Conservation (phyloP, 2,797 vertebrate genomes). For the Xiphorhynchus erythropygius region DNA sequence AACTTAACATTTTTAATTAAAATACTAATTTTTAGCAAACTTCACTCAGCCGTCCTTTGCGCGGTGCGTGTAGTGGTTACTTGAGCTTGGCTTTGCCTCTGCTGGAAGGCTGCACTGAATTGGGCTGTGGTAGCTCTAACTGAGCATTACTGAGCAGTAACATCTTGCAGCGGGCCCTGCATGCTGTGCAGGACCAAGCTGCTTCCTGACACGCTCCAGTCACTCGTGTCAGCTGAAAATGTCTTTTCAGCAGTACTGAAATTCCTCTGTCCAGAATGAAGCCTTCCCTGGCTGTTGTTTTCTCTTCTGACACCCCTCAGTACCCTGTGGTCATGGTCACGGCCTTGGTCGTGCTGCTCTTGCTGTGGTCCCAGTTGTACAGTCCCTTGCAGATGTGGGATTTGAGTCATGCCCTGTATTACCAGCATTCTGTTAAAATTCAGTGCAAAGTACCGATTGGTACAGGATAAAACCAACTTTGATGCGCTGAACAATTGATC, state of each 20-base stretch:
- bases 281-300: neutral
- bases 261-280: neutral
- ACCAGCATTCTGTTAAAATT: neutral
- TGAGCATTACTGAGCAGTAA: neutral
- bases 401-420: neutral
- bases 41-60: neutral
- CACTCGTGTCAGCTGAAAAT: neutral
- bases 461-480: rapidly evolving
- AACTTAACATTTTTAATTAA: neutral
- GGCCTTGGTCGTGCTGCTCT: neutral
- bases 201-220: constrained; percentile 1
- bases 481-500: neutral
- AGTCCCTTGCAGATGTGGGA: neutral
- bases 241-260: neutral
- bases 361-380: neutral
- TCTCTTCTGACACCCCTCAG: neutral
- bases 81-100: neutral
- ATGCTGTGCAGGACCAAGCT: constrained; percentile 20
- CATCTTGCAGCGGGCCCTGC: neutral
- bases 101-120: neutral
- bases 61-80: neutral
- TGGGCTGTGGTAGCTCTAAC: neutral
- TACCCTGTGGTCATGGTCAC: rapidly evolving
- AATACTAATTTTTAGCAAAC: neutral
- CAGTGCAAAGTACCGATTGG: neutral